Evolutionary conservation across 2,888 invertebrate species (phyloP), one percentile per base, ranked within the genome.

Genomic region (Diabrotica balteata): DNA sequence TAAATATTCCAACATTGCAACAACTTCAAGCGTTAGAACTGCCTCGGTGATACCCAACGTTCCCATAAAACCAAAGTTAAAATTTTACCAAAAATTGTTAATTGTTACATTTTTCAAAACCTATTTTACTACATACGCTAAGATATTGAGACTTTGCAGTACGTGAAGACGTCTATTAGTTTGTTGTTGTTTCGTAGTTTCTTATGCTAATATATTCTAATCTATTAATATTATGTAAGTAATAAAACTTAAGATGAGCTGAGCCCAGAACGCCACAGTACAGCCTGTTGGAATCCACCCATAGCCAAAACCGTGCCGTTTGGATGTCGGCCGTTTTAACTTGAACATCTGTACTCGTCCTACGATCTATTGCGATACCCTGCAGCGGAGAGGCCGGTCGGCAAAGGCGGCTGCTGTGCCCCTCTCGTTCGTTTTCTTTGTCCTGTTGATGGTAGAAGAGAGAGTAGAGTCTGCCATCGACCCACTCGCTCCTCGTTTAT

Each of bases 311-410:
- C n/a, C 43, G n/a, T n/a, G 10, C 54, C 45, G 32, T 32, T 32
- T 32, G 32, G 32, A 44, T n/a, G 17, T 17, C 45, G 62, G 42
- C 62, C 17, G 67, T 70, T 71, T 77, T 77, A 78, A 78, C 76
- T 74, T 76, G 77, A 78, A 77, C 76, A 76, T 75, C 75, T 76
- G 78, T 61, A 64, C 59, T 46, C 57, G 57, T 60, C 60, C 67
- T 76, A 76, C 73, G 73, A 77, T 77, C 77, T 77, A 72, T 71
- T 66, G 67, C 71, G 63, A 75, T 75, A 47, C 49, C 47, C 63
- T 49, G 63, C 17, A 47, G 63, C 63, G 63, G 63, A 63, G 63
- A 63, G 55, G 55, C 63, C 54, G 63, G 49, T 63, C 55, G 63
- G 63, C 63, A 63, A 54, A 54, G 62, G 45, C 60, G 61, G 66